Conservation (phyloP, 2,888 invertebrate species). For the Spialia ferax region DNA sequence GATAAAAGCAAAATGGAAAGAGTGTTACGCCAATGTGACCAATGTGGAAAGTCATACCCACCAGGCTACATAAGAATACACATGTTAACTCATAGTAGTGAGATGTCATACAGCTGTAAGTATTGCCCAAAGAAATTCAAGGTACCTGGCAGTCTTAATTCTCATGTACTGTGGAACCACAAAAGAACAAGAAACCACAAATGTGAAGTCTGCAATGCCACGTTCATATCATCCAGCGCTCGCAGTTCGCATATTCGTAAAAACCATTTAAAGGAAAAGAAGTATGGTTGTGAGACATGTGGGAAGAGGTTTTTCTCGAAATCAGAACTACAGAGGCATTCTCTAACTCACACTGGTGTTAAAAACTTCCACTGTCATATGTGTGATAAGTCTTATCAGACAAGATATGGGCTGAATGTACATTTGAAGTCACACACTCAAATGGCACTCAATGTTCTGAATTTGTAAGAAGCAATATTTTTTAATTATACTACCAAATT, state of each 20-base stretch:
- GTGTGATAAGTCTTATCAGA: conserved; percentile 82
- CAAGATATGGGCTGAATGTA: conserved; percentile 79
- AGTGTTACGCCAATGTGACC: conserved; percentile 74
- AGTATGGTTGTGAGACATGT: conserved; percentile 78
- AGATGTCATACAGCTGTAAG: conserved; percentile 75
- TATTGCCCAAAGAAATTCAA: conserved; percentile 82
- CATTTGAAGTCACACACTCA: conserved; percentile 77
- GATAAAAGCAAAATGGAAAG: conserved; percentile 63
- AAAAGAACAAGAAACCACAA: conserved; percentile 78
- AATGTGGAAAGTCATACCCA: conserved; percentile 82
- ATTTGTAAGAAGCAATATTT: conserved; percentile 47
- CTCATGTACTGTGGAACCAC: conserved; percentile 80
- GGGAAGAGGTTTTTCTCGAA: conserved; percentile 79
- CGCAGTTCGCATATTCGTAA: conserved; percentile 78
- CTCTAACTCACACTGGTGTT: conserved; percentile 77
- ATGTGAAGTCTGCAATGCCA: conserved; percentile 80
- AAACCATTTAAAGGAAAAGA: conserved; percentile 80
- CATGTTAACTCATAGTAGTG: conserved; percentile 76
- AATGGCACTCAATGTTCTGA: conserved; percentile 57
- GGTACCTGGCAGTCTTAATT: conserved; percentile 77
- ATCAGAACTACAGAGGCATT: conserved; percentile 77
- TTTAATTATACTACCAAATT: not conserved
- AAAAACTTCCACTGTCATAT: conserved; percentile 81
- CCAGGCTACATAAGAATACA: conserved; percentile 79
- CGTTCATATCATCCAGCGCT: conserved; percentile 79